Evolutionary conservation across 2,797 vertebrate genomes (phyloP).

Genomic region (Lacerta agilis): DNA sequence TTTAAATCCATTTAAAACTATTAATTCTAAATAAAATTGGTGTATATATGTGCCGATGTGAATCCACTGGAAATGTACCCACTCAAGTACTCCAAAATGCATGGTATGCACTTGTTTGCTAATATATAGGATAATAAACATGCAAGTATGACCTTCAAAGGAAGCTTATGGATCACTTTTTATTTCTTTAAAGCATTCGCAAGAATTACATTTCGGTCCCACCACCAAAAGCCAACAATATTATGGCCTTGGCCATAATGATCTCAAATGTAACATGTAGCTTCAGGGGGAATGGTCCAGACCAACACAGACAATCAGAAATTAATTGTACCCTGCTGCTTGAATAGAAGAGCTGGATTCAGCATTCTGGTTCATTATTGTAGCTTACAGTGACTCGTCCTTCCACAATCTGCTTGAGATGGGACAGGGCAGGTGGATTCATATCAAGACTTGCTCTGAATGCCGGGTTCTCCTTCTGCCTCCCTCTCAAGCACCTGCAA

Average conservation of each 20-base stretch:
- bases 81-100: background rate
- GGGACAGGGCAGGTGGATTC: background rate
- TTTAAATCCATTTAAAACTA: background rate
- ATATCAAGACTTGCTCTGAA: background rate
- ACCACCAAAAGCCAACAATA: background rate
- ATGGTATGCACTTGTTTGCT: background rate
- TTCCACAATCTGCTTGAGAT: background rate
- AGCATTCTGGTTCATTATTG: background rate
- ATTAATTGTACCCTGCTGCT: background rate
- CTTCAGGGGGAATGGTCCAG: background rate
- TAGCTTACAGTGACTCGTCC: background rate
- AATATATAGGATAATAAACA: background rate
- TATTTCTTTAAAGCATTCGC: slow-evolving; percentile 17
- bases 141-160: background rate
- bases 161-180: slow-evolving; percentile 7
- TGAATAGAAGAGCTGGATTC: background rate
- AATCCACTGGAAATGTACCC: background rate
- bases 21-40: background rate
- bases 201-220: background rate
- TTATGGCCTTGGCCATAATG: background rate
- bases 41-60: background rate
- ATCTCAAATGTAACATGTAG: background rate
- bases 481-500: background rate
- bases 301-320: background rate
- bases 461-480: background rate